Evolutionary conservation across 2,888 invertebrate genomes (phyloP).

Genomic region (Macrosiphum euphorbiae): DNA sequence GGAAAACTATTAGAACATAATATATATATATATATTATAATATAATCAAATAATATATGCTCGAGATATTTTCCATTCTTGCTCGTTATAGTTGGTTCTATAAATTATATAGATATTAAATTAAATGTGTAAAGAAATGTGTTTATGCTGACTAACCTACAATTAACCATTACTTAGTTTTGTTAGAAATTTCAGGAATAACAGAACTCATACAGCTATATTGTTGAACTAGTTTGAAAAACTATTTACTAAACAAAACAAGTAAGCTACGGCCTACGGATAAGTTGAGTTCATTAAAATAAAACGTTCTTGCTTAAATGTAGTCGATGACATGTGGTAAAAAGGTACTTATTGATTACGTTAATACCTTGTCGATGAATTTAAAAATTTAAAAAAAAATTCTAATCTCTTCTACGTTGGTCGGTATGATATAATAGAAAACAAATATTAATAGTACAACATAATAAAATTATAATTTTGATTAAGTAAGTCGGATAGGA

Average conservation of each 20-base stretch:
- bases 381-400: not conserved
- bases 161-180: no score
- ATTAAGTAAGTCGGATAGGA: not conserved
- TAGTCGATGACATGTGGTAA: not conserved
- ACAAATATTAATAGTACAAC: no score
- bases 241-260: not conserved
- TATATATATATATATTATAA: no score
- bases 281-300: not conserved
- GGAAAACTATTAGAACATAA: not conserved
- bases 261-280: not conserved
- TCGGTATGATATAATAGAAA: no score
- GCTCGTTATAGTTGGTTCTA: not conserved
- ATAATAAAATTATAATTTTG: not conserved
- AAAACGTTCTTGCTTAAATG: not conserved
- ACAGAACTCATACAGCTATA: not conserved
- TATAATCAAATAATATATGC: not conserved
- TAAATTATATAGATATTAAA: not conserved
- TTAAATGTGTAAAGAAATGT: not conserved
- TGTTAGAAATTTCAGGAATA: not conserved
- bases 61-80: not conserved
- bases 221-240: not conserved
- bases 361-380: not conserved
- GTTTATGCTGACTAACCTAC: not conserved
- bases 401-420: no score
- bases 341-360: not conserved